These are phyloP conservation scores for Nothobranchius furzeri DNA, from an alignment of 2,113 vertebrate genomes.

Conservation along the genomic window DNA sequence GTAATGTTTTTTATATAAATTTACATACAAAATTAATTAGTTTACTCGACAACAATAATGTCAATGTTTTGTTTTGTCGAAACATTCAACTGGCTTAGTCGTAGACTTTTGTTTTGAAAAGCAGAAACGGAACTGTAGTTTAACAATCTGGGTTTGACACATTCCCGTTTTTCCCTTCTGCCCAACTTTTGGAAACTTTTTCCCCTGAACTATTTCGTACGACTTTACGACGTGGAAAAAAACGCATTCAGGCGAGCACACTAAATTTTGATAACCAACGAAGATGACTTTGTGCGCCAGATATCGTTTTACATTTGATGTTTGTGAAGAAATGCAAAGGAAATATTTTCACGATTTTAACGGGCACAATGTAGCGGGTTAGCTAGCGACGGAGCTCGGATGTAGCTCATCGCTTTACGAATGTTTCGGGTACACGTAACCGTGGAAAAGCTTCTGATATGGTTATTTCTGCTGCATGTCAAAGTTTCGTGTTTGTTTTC, in stretches of 20 bases:
- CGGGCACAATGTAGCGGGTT: conserved; percentile 13
- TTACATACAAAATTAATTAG: too few species aligned
- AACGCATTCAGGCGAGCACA: not conserved
- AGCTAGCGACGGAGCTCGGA: conserved; percentile 51
- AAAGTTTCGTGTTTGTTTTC: conserved; percentile 25
- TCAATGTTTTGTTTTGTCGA: too few species aligned
- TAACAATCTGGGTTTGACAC: fast-evolving
- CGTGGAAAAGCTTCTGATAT: conserved; percentile 32
- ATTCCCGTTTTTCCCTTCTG: not conserved
- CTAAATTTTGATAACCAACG: not conserved
- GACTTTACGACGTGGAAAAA: not conserved
- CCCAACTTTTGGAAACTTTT: conserved; percentile 53
- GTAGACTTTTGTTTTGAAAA: conserved; percentile 34
- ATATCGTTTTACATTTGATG: not conserved
- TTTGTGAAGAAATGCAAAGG: not conserved
- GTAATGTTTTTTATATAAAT: not conserved
- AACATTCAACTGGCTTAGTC: fast-evolving
- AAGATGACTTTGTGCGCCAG: not conserved
- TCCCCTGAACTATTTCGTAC: not conserved
- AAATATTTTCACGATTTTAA: conserved; percentile 20
- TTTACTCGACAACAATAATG: not conserved
- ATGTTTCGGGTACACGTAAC: conserved; percentile 53
- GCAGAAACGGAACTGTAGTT: not conserved
- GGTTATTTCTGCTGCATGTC: conserved; percentile 41
- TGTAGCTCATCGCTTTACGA: conserved; percentile 32